A percentile compares a stretch with the other conserved stretches of the same genome.
These are phyloP conservation scores for Araneus ventricosus DNA, from an alignment of 1,140 invertebrate genomes.

Conservation along the genomic window DNA sequence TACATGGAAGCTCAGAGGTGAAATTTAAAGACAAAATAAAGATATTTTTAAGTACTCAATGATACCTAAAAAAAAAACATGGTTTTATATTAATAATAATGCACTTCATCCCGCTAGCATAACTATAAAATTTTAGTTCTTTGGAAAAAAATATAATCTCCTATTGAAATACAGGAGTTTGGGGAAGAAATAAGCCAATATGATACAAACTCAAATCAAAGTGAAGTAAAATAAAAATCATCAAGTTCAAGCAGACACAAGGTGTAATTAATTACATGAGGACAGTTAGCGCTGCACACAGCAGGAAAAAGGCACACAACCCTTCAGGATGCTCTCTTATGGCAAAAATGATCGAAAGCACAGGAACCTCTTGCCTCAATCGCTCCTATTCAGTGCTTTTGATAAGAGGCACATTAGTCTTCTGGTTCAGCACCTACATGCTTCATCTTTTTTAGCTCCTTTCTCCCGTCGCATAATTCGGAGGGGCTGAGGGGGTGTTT, in stretches of 20 bases:
- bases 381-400: not conserved
- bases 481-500: constrained; percentile 71
- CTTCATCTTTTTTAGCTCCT: constrained; percentile 64
- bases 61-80: not conserved
- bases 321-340: not conserved
- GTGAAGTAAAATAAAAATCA: not conserved
- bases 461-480: not conserved
- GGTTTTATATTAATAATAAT: not conserved
- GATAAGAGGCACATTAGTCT: not conserved
- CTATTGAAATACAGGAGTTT: not conserved
- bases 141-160: not conserved
- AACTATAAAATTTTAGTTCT: not conserved
- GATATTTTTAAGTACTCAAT: not conserved
- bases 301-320: constrained; percentile 31
- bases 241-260: not conserved
- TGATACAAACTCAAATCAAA: not conserved
- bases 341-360: not conserved
- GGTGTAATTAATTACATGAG: not conserved
- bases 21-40: not conserved
- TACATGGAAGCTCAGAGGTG: constrained; percentile 5
- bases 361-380: not conserved
- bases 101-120: not conserved
- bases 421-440: not conserved
- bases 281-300: constrained; percentile 6
- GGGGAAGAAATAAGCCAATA: not conserved